Evolutionary conservation across 2,113 vertebrate species (phyloP).

Genomic region (Neomonachus schauinslandi): DNA sequence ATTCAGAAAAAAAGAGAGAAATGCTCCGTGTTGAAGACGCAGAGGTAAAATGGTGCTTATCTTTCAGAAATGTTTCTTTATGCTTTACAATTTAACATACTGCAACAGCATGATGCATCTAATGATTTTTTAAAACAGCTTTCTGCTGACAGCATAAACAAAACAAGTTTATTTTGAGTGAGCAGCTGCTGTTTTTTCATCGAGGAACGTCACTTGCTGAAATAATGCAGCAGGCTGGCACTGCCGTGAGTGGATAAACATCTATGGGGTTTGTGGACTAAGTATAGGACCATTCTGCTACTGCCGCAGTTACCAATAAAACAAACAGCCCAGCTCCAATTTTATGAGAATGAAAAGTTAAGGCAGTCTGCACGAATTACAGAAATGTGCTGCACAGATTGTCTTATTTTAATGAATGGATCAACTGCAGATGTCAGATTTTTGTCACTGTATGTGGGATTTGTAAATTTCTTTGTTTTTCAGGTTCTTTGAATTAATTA

Average conservation of each 20-base stretch:
- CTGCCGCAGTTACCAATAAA: conserved; percentile 78
- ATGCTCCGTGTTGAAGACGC: not conserved
- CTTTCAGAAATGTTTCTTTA: conserved; percentile 16
- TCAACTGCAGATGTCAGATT: conserved; percentile 50
- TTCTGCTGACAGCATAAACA: conserved; percentile 75
- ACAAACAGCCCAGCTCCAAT: conserved; percentile 73
- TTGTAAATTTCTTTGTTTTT: not conserved
- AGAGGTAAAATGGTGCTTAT: not conserved
- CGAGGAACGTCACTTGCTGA: conserved; percentile 59
- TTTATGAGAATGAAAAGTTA: conserved; percentile 76
- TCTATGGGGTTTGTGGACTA: conserved; percentile 72
- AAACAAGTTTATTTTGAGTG: conserved; percentile 77
- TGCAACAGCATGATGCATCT: conserved; percentile 67
- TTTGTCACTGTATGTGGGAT: not conserved
- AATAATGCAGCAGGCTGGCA: conserved; percentile 63
- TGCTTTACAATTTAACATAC: conserved; percentile 67
- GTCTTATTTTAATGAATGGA: conserved; percentile 71
- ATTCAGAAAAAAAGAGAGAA: not conserved
- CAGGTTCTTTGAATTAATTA: not conserved
- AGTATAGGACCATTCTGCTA: conserved; percentile 62
- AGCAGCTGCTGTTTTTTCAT: conserved; percentile 81
- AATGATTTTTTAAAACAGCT: conserved; percentile 74
- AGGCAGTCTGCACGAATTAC: conserved; percentile 55
- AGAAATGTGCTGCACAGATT: conserved; percentile 55
- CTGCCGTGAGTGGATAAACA: conserved; percentile 17